Percentiles rank a stretch among this genome's conserved stretches.
Conservation (phyloP, 2,888 invertebrate genomes). For the Ochropacha duplaris region DNA sequence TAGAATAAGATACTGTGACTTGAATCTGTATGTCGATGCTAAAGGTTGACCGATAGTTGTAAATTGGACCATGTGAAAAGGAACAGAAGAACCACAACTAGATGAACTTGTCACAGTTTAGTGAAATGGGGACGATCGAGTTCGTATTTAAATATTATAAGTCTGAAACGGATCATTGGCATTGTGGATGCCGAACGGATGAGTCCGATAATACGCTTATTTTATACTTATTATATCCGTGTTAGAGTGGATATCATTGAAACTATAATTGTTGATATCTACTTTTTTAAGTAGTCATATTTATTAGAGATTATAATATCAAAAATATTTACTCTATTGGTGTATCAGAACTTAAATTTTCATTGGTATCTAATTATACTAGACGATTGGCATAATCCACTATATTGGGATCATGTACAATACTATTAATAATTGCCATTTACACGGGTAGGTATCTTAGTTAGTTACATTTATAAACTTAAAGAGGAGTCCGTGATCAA, state of each 20-base stretch:
- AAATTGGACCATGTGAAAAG: neutral
- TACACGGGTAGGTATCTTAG: slow-evolving; percentile 57
- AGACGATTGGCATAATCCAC: slow-evolving; percentile 40
- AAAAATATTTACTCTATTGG: slow-evolving; percentile 48
- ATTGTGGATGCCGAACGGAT: slow-evolving; percentile 59
- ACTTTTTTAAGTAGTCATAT: slow-evolving; percentile 70
- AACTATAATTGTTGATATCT: slow-evolving; percentile 70
- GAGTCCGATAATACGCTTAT: slow-evolving; percentile 81
- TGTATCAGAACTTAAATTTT: slow-evolving; percentile 54
- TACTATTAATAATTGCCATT: slow-evolving; percentile 53
- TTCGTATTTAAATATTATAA: slow-evolving; percentile 62
- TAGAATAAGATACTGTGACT: neutral
- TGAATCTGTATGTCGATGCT: neutral
- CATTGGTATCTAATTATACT: slow-evolving; percentile 36
- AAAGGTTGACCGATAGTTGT: neutral
- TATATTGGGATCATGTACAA: slow-evolving; percentile 36
- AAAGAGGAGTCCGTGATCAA: slow-evolving; percentile 62
- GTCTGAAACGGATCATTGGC: slow-evolving; percentile 78
- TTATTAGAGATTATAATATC: slow-evolving; percentile 52
- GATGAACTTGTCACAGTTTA: slow-evolving; percentile 15
- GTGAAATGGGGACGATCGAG: slow-evolving; percentile 18
- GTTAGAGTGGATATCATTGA: slow-evolving; percentile 70
- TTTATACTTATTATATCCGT: slow-evolving; percentile 77
- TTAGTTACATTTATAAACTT: slow-evolving; percentile 48
- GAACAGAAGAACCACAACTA: neutral